A percentile compares a stretch with the other conserved stretches of the same genome.
Conservation (phyloP, 2,888 invertebrate species). For the Cryptocephalus primarius region DNA sequence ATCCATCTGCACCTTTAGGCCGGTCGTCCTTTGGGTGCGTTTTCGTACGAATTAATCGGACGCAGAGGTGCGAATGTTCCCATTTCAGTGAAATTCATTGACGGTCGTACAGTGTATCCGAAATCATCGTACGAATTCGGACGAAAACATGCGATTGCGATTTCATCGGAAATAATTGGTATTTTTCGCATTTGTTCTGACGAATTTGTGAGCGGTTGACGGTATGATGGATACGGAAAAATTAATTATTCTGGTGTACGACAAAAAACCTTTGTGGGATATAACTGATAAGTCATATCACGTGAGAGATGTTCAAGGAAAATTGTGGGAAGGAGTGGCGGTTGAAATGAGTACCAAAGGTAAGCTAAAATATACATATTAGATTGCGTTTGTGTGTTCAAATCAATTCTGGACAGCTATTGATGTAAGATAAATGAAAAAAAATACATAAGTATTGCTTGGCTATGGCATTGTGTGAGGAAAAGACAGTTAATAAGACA, state of each 20-base stretch:
- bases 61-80: not conserved
- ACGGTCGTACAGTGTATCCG: not conserved
- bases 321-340: slow-evolving; percentile 6
- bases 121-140: not conserved
- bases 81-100: not conserved
- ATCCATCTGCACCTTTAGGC: not conserved
- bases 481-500: no score
- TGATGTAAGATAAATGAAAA: no score
- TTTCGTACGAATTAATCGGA: not conserved
- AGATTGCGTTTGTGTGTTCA: no score
- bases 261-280: not conserved
- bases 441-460: no score
- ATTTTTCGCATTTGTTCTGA: not conserved
- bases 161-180: not conserved
- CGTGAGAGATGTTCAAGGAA: slow-evolving; percentile 5
- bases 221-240: not conserved
- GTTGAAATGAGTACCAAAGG: slow-evolving; percentile 4
- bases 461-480: no score
- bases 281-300: slow-evolving; percentile 1
- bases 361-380: slow-evolving; percentile 1
- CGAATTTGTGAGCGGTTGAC: no score
- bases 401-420: no score
- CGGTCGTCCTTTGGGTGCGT: slow-evolving; percentile 1
- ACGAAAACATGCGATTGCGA: not conserved
- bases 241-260: not conserved